Base-by-base conservation (phyloP, 2,113 vertebrate species). In the Petromus typicus region DNA sequence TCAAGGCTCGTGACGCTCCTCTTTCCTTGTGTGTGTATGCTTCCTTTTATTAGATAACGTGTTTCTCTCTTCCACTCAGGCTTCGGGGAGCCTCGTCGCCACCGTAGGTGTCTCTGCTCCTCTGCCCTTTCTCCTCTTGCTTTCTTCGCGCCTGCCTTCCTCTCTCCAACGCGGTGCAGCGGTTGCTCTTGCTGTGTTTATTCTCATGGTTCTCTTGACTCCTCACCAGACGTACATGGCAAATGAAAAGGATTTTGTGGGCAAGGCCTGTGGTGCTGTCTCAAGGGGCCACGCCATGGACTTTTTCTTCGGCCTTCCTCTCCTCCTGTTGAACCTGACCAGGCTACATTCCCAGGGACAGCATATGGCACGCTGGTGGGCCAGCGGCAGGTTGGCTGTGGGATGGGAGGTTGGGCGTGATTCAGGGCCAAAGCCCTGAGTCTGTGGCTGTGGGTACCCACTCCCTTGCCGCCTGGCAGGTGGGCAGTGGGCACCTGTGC, bases 241-340 rank as follows among this genome's bases (percentile, higher is more conserved):
- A 11, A 45, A 43, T 43, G 4, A 45, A 61, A 45, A n/a, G 83
- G 66, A 45, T 16, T 32, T 5, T 61, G 23, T 57, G 82, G 37
- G 13, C 12, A 8, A 16, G 22, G 20, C 73, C 32, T 48, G 0
- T 17, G 27, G 56, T 40, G 0, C 64, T 61, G 67, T 48, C 3
- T 81, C 20, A 3, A 1, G 40, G 30, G 3, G 4, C 10, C 7
- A 27, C 6, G 3, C 14, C 10, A 0, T 22, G 51, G 64, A 34
- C 61, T 67, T 13, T 37, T 37, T n/a, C 64, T 20, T 30, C 10
- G 56, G 59, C 20, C 27, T 0, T 4, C 37, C 30, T 25, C 1
- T 0, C 0, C 34, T 34, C 2, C 0, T n/a, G 2, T 27, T 63
- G 22, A 51, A 30, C 45, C n/a, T 11, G 22, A 4, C 7, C 7